Evolutionary conservation across 1,140 invertebrate genomes (phyloP).

Genomic region (Antheraea pernyi): DNA sequence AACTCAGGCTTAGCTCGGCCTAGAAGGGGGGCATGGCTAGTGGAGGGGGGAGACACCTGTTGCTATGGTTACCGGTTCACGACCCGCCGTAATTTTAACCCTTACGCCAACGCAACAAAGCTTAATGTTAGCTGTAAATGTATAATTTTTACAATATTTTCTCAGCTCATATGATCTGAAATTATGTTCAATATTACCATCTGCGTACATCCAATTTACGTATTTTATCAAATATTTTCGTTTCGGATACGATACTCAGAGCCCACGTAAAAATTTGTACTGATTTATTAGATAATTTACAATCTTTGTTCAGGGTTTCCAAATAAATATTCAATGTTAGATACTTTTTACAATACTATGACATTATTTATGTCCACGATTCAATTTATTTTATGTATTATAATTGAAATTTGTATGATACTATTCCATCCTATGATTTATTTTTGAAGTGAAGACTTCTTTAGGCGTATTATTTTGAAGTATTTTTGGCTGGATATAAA

Average conservation of each 20-base stretch:
- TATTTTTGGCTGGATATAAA: too few relatives aligned
- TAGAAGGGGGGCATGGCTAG: conserved; percentile 21
- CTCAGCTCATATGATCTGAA: conserved; percentile 18
- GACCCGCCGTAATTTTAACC: conserved; percentile 7
- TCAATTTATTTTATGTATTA: too few relatives aligned
- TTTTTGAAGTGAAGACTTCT: too few relatives aligned
- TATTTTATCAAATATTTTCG: conserved; percentile 15
- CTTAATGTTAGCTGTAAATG: not conserved
- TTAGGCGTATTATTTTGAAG: too few relatives aligned
- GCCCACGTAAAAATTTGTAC: too few relatives aligned
- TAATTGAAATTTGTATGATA: too few relatives aligned
- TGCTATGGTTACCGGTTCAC: conserved; percentile 40
- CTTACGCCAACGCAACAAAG: conserved; percentile 12
- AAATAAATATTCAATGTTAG: too few relatives aligned
- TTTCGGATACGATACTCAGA: conserved; percentile 4
- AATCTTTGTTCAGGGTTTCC: too few relatives aligned
- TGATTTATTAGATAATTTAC: too few relatives aligned
- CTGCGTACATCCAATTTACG: conserved; percentile 18
- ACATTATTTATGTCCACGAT: too few relatives aligned
- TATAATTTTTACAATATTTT: conserved; percentile 14
- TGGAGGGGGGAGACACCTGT: conserved; percentile 41
- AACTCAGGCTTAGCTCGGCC: conserved; percentile 47
- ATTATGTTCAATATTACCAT: conserved; percentile 16
- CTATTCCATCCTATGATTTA: too few relatives aligned
- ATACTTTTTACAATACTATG: too few relatives aligned